Evolutionary conservation across 2,113 vertebrate species (phyloP), one percentile per base, ranked within the genome.

Genomic region (Eira barbara): DNA sequence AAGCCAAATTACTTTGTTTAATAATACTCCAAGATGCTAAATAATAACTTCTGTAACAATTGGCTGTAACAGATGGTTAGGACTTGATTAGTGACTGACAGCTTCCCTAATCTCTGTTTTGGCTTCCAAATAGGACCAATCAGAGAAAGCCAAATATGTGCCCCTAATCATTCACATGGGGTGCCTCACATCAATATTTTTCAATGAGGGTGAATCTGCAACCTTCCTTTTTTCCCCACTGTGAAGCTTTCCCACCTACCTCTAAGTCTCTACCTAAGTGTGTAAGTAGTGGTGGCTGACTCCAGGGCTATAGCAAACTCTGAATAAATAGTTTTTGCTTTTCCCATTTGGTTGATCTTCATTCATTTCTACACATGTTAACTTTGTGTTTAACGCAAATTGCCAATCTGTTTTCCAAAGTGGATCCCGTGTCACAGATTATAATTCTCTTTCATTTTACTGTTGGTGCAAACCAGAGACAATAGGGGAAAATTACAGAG

Each of bases 321-420:
- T 80, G 82, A 87, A 29, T 42, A 39, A 73, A 92, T 9, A 55
- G 21, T 7, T 84, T 81, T 55, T 63, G 63, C 65, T 92, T 42
- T 73, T 80, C 34, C 4, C 63, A 27, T 52, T 34, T 18, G 52
- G 14, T 21, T 45, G 52, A 29, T 63, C 39, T 52, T 80, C 23
- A 11, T 27, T 36, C 17, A 42, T 71, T 74, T 61, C n/a, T 20
- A 31, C 49, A 29, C 27, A 10, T 17, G 6, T 63, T 82, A 71
- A 61, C 18, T 27, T 34, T 42, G 15, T 31, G 25, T 57, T 79
- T 80, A 47, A n/a, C 23, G 45, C 63, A 14, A 89, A 39, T n/a
- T 84, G 71, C 42, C 52, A 57, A 23, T 39, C 31, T 86, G 17
- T 88, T 95, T 79, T 49, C 12, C 34, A 85, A 81, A 55, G 59